Evolutionary conservation across 2,113 vertebrate genomes (phyloP), one percentile per base, ranked within the genome.

Genomic region (Zootoca vivipara): DNA sequence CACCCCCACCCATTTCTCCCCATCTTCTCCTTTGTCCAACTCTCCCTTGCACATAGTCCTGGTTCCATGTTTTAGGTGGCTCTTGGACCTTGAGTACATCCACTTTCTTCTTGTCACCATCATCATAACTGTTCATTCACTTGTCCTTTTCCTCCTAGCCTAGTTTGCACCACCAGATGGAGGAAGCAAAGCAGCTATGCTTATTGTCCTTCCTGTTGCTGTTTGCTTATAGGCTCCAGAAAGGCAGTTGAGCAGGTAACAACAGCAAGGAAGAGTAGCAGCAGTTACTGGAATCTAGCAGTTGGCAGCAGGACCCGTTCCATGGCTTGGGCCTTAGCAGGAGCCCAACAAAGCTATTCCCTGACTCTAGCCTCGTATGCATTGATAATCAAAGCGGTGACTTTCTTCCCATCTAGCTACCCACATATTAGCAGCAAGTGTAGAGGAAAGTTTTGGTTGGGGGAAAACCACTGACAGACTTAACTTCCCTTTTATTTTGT

Each of bases 381-480:
- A 40, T 22, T 38, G 30, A 67, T 65, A 67, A 65, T 12, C 18
- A 35, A 28, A 80, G 58, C 9, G 33, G 22, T 15, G 40, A 10
- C 6, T 40, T 64, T 52, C 73, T 86, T 46, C 15, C 73, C 20
- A 8, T 73, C 56, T 33, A 78, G 18, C 73, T 28, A 40, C 40
- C 62, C 26, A 12, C 38, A 56, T 20, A 16, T 72, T 20, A 79
- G 0, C 3, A 10, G 78, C 64, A 87, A 0, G 0, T 22, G 15
- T 24, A 9, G 10, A 0, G 3, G 30, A 73, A 78, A 26, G 58
- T 86, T 46, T 9, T 62, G 0, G 62, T 18, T 65, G 10, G 42
- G n/a, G n/a, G 77, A 5, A 42, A 40, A 64, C 3, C 78, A n/a
- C 20, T 82, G 15, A 56, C 2, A 82, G 15, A 5, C 40, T 22